Base-by-base conservation (phyloP, 2,797 vertebrate species). In the Gymnopithys bicolor region DNA sequence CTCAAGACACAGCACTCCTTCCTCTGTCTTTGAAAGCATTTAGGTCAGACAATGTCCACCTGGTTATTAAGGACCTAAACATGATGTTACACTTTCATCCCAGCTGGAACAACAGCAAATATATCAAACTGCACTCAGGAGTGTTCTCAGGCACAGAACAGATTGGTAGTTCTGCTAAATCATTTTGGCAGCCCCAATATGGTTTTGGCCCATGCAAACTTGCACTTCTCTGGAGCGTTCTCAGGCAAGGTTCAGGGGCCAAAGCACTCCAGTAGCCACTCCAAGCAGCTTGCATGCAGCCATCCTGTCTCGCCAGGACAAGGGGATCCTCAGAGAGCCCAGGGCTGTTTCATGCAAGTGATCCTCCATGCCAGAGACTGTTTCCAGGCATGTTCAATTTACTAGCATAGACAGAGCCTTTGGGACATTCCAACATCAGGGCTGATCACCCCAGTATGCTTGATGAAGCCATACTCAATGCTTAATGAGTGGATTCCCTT, bases 71-170 rank as follows among this genome's bases (percentile, higher is more conserved):
- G 27, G 19, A 56, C 22, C 33, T 67, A 66, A 79, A 58, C 0
- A 1, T 18, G n/a, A 32, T 33, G 24, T 19, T 19, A 49, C 24
- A 45, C 0, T 0, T 7, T 11, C 0, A 0, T 19, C 21, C 45
- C 0, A 0, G 15, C 25, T 63, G n/a, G 17, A 49, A 51, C 2
- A 5, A 59, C 0, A 0, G 25, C 41, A 69, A 46, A 3, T 19
- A 6, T 2, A 37, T 45, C 35, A 51, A 79, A 69, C 10, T 2
- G 0, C 0, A 0, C 28, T 39, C 2, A 3, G 63, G 13, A 10
- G 4, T 2, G 2, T 70, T 87, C 33, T 19, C 25, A 78, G 37
- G 18, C 41, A 63, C 27, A 49, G 33, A 41, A 85, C 66, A 39
- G 28, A 63, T 4, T 1, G 0, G 21, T 35, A 43, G 19, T 24